A percentile compares a stretch with the other conserved stretches of the same genome.
Conservation (phyloP, 2,797 vertebrate genomes). For the Helicolenus hilgendorfi region DNA sequence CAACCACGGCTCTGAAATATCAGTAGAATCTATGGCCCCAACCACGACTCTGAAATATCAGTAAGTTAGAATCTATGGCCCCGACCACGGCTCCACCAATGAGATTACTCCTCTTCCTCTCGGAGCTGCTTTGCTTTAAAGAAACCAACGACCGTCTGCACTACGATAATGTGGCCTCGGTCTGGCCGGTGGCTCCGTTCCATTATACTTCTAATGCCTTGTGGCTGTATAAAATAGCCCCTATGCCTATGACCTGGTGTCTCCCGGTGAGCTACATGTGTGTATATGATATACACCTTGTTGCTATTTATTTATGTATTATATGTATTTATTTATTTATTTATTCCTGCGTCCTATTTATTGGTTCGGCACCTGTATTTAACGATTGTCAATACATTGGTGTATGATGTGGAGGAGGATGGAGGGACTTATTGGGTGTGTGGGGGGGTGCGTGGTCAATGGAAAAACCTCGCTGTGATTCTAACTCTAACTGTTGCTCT, state of each 20-base stretch:
- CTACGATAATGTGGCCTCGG: slow-evolving; percentile 26
- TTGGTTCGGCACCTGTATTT: slow-evolving; percentile 63
- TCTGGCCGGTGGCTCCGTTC: slow-evolving; percentile 46
- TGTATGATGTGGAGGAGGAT: slow-evolving; percentile 39
- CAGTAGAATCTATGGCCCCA: too few species aligned
- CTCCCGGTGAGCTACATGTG: slow-evolving; percentile 62
- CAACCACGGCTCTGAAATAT: too few species aligned
- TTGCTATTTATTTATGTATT: slow-evolving; percentile 62
- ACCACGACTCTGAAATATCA: too few species aligned
- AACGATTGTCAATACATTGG: slow-evolving; percentile 49
- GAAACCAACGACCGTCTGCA: not conserved
- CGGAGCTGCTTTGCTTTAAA: not conserved
- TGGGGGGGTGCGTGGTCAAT: slow-evolving; percentile 32
- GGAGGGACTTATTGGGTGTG: not conserved
- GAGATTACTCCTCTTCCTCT: not conserved
- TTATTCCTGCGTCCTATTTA: slow-evolving; percentile 71
- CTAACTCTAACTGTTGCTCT: slow-evolving; percentile 82
- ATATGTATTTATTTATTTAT: slow-evolving; percentile 67
- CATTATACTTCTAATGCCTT: slow-evolving; percentile 48
- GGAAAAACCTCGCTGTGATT: slow-evolving; percentile 77
- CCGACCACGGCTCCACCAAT: not conserved
- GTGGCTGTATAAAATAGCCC: slow-evolving; percentile 59
- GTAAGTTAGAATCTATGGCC: too few species aligned
- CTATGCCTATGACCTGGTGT: slow-evolving; percentile 39
- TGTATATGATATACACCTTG: slow-evolving; percentile 53